A percentile compares a stretch with the other conserved stretches of the same genome.
phyloP scores from a whole-genome alignment of 2,888 invertebrate species.

The Mythimna vitellina region DNA sequence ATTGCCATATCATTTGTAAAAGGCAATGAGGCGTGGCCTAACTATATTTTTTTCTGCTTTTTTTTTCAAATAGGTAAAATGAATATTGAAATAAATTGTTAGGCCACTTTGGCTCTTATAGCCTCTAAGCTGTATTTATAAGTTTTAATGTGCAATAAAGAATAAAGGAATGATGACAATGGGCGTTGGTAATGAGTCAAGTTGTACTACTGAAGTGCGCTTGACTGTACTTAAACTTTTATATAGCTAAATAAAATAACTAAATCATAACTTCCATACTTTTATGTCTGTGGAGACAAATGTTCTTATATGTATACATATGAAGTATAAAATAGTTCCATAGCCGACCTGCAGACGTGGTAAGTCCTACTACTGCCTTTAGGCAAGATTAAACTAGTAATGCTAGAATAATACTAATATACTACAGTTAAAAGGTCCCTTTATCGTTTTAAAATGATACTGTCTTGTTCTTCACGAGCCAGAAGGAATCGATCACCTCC shows the following conservation, averaged over 20 bases:
- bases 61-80: too few relatives aligned
- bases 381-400: not conserved
- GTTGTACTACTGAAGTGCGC: not conserved
- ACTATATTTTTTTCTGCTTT: too few relatives aligned
- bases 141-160: too few relatives aligned
- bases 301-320: not conserved
- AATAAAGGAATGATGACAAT: not conserved
- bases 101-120: too few relatives aligned
- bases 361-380: not conserved
- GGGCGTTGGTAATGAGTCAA: not conserved
- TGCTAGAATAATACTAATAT: not conserved
- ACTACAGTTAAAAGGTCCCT: not conserved
- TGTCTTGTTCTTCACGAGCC: conserved; percentile 75
- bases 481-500: conserved; percentile 91
- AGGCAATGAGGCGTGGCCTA: too few relatives aligned
- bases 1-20: too few relatives aligned
- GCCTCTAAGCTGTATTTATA: too few relatives aligned
- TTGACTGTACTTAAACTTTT: not conserved
- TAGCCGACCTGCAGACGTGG: not conserved
- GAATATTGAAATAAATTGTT: too few relatives aligned
- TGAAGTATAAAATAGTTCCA: not conserved
- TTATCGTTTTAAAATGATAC: not conserved
- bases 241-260: not conserved
- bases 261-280: conserved; percentile 4
- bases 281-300: not conserved